phyloP scores from a whole-genome alignment of 2,888 invertebrate species.

The Pyralis farinalis region DNA sequence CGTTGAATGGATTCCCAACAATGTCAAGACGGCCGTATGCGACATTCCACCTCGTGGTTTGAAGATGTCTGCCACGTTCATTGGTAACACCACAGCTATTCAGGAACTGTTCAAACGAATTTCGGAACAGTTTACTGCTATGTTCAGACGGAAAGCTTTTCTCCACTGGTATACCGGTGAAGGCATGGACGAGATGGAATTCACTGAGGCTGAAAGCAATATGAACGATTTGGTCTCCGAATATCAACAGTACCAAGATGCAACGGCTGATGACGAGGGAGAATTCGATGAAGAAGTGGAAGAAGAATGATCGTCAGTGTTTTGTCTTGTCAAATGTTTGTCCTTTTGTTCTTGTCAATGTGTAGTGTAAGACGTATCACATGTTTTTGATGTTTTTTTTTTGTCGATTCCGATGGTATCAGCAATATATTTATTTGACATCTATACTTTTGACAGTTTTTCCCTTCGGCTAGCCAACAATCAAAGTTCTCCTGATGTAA shows the following conservation, averaged over 20 bases:
- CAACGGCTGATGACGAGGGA: conserved; percentile 91
- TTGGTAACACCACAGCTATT: conserved; percentile 92
- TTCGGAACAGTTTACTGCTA: conserved; percentile 91
- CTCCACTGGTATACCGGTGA: no score
- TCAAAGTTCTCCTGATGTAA: no score
- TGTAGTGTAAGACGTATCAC: conserved; percentile 49
- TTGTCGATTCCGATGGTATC: no score
- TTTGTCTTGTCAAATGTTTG: conserved; percentile 28
- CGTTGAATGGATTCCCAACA: conserved; percentile 90
- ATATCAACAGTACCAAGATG: conserved; percentile 96
- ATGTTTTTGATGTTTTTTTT: conserved; percentile 32
- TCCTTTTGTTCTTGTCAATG: conserved; percentile 29
- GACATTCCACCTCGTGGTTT: conserved; percentile 88
- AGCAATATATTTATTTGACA: no score
- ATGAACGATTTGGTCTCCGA: no score
- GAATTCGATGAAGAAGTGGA: conserved; percentile 89
- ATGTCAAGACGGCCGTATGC: no score
- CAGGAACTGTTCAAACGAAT: conserved; percentile 93
- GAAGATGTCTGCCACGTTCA: conserved; percentile 93
- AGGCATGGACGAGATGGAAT: no score
- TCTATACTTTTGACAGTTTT: no score
- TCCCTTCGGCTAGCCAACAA: no score
- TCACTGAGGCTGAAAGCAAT: no score
- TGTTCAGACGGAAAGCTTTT: no score
- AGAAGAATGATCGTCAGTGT: conserved; percentile 45